phyloP scores from a whole-genome alignment of 2,888 invertebrate species.

The Hemaris fuciformis region DNA sequence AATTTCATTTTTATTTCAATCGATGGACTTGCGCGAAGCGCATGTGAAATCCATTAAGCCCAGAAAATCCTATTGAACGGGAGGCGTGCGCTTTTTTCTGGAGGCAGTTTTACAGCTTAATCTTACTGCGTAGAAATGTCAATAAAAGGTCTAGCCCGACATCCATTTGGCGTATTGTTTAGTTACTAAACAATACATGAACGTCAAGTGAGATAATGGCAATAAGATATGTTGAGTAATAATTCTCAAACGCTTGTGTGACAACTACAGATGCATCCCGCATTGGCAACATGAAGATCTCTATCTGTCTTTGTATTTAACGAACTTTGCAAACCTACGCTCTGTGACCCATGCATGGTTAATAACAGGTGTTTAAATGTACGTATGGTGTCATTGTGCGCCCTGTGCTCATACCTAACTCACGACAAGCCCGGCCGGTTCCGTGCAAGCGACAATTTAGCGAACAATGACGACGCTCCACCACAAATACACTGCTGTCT shows the following conservation, averaged over 20 bases:
- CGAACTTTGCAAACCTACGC: conserved; percentile 64
- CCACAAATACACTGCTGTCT: conserved; percentile 74
- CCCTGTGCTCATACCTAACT: conserved; percentile 68
- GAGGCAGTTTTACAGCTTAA: conserved; percentile 48
- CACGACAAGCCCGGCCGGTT: conserved; percentile 78
- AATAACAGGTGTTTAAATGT: conserved; percentile 81
- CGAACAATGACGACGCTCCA: conserved; percentile 79
- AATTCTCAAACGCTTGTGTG: conserved; percentile 10
- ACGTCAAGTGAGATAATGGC: not conserved
- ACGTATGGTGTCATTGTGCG: conserved; percentile 75
- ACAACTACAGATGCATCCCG: not conserved
- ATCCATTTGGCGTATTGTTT: not conserved
- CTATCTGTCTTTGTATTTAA: conserved; percentile 76
- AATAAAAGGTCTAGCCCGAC: not conserved
- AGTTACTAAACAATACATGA: not conserved
- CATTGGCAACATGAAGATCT: conserved; percentile 55
- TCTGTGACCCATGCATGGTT: conserved; percentile 74
- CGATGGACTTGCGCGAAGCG: conserved; percentile 29
- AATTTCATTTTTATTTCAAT: not conserved
- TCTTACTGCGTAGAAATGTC: not conserved
- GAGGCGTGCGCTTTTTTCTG: conserved; percentile 53
- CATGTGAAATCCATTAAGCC: conserved; percentile 67
- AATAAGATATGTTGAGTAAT: not conserved
- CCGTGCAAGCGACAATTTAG: conserved; percentile 80
- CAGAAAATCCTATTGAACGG: conserved; percentile 58